These are phyloP conservation scores for Henicopernis longicauda DNA, from an alignment of 2,113 vertebrate genomes.

Conservation along the genomic window DNA sequence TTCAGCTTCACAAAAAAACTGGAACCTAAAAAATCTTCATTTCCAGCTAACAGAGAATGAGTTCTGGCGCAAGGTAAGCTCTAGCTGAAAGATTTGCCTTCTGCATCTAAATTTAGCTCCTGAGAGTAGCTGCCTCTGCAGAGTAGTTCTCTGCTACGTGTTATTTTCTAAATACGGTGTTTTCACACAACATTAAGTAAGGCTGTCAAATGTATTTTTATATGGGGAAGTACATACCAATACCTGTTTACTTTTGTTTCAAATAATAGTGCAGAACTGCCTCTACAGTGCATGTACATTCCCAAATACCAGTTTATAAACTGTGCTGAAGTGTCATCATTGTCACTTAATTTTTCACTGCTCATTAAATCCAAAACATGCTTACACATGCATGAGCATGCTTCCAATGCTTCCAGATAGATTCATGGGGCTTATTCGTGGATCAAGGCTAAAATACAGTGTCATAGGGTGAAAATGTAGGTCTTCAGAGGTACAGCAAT, in stretches of 20 bases:
- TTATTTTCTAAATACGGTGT: not conserved
- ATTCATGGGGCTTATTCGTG: not conserved
- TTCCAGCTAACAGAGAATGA: not conserved
- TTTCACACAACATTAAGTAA: not conserved
- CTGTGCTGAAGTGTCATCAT: not conserved
- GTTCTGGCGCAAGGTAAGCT: not conserved
- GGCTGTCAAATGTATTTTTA: not conserved
- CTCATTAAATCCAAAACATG: not conserved
- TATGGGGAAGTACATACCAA: not conserved
- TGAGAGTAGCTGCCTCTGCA: not conserved
- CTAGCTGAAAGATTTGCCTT: not conserved
- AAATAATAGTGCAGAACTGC: not conserved
- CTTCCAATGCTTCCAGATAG: not conserved
- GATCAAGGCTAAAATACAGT: not conserved
- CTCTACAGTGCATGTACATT: not conserved
- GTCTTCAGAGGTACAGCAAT: not conserved
- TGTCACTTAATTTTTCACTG: not conserved
- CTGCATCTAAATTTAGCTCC: not conserved
- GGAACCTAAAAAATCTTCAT: not conserved
- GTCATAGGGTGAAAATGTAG: not conserved
- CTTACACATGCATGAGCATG: not conserved
- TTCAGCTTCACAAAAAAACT: not conserved
- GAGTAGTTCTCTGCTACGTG: not conserved
- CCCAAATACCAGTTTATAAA: not conserved
- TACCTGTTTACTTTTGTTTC: not conserved